phyloP scores from a whole-genome alignment of 2,888 invertebrate species.

The Chymomyza caudatula region DNA sequence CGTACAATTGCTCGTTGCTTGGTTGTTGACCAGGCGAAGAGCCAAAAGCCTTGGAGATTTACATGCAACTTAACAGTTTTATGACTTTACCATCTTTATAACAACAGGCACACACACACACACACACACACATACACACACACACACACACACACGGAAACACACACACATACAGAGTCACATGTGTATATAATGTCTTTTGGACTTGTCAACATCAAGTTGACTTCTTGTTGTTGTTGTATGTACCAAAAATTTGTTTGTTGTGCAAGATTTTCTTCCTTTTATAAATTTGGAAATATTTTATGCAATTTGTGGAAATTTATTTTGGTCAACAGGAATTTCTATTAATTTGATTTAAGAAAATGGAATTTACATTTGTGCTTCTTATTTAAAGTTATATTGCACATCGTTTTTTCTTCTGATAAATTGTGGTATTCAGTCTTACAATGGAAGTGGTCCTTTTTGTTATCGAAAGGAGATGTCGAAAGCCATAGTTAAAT shows the following conservation, averaged over 20 bases:
- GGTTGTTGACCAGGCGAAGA: neutral
- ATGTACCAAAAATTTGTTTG: neutral
- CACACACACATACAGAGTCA: constrained; percentile 7
- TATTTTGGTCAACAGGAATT: neutral
- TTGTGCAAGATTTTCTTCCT: neutral
- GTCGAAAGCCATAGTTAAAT: no score
- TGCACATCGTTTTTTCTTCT: no score
- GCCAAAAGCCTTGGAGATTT: constrained; percentile 70
- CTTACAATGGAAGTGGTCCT: no score
- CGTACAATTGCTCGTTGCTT: no score
- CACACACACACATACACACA: constrained; percentile 12
- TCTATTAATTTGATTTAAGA: neutral
- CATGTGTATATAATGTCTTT: neutral
- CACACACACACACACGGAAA: constrained; percentile 19
- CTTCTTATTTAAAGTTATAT: no score
- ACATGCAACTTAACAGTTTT: constrained; percentile 73
- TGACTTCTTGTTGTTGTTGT: neutral
- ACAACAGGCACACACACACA: constrained; percentile 31
- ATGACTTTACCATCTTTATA: constrained; percentile 71
- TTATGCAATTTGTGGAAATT: neutral
- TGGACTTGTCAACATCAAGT: neutral
- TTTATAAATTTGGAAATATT: neutral
- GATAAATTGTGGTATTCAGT: no score
- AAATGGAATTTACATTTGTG: neutral
- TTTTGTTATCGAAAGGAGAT: no score